phyloP scores from a whole-genome alignment of 1,140 invertebrate species.

The Brachionus rotundiformis region DNA sequence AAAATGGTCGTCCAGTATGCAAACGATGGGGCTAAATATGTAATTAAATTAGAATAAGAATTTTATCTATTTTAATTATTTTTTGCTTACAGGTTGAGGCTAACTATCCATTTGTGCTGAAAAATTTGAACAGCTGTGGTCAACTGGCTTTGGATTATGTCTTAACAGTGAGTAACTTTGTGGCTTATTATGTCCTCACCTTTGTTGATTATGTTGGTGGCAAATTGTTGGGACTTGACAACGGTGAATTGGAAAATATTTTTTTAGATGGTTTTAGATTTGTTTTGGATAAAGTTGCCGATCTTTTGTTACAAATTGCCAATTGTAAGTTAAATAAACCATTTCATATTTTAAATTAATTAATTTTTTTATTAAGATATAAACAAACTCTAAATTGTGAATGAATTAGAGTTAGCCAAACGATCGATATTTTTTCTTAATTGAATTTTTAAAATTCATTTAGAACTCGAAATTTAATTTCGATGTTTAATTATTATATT shows the following conservation, averaged over 20 bases:
- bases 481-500: neutral
- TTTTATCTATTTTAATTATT: neutral
- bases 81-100: neutral
- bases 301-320: neutral
- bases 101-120: slow-evolving; percentile 16
- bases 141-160: slow-evolving; percentile 32
- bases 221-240: neutral
- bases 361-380: neutral
- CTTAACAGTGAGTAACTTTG: neutral
- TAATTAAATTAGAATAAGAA: neutral
- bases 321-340: neutral
- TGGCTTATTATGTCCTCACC: neutral
- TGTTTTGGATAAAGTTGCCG: slow-evolving; percentile 34
- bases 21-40: neutral
- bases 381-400: slow-evolving; percentile 22
- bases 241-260: slow-evolving; percentile 25
- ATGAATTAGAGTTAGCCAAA: neutral
- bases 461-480: slow-evolving; percentile 10
- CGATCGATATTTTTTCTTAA: slow-evolving; percentile 12
- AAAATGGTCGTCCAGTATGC: neutral
- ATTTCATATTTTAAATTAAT: no score
- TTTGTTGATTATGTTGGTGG: slow-evolving; percentile 44
- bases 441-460: neutral
- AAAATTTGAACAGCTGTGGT: slow-evolving; percentile 38
- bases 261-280: slow-evolving; percentile 46